Conservation (phyloP, 2,888 invertebrate species). For the Allacma fusca region DNA sequence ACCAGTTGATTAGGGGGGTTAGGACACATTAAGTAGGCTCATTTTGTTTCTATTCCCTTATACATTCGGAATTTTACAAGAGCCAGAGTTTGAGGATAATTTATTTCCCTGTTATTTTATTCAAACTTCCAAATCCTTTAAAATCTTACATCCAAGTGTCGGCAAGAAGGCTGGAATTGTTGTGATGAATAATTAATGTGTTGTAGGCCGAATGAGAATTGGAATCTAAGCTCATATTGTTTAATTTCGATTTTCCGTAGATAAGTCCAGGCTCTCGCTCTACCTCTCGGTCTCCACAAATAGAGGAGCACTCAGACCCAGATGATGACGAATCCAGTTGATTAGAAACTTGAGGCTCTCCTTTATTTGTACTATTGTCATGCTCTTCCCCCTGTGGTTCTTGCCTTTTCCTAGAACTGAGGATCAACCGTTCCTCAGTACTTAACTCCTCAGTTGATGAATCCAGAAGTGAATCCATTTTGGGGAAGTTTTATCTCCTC, state of each 20-base stretch:
- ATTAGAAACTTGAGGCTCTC: slow-evolving; percentile 29
- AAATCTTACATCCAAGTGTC: slow-evolving; percentile 61
- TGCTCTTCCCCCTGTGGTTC: slow-evolving; percentile 94
- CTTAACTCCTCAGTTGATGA: slow-evolving; percentile 87
- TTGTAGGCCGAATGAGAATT: slow-evolving; percentile 74
- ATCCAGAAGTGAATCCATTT: slow-evolving; percentile 55
- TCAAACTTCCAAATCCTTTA: too few relatives aligned
- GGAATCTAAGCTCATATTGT: slow-evolving; percentile 60
- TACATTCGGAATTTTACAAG: too few relatives aligned
- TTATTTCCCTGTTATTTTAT: too few relatives aligned
- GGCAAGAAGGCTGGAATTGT: slow-evolving; percentile 62
- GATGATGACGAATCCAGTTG: slow-evolving; percentile 42
- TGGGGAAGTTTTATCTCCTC: background rate
- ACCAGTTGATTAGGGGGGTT: too few relatives aligned
- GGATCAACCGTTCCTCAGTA: slow-evolving; percentile 83
- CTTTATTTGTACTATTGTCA: slow-evolving; percentile 63
- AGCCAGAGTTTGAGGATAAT: too few relatives aligned
- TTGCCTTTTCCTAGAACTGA: slow-evolving; percentile 81
- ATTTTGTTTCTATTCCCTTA: too few relatives aligned
- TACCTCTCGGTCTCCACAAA: slow-evolving; percentile 54
- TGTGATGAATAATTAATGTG: slow-evolving; percentile 82
- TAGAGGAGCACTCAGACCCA: slow-evolving; percentile 48
- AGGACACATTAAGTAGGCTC: too few relatives aligned
- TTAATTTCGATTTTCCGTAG: slow-evolving; percentile 46
- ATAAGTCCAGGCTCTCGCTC: background rate